phyloP scores from a whole-genome alignment of 2,888 invertebrate species.

The Pomacea canaliculata region DNA sequence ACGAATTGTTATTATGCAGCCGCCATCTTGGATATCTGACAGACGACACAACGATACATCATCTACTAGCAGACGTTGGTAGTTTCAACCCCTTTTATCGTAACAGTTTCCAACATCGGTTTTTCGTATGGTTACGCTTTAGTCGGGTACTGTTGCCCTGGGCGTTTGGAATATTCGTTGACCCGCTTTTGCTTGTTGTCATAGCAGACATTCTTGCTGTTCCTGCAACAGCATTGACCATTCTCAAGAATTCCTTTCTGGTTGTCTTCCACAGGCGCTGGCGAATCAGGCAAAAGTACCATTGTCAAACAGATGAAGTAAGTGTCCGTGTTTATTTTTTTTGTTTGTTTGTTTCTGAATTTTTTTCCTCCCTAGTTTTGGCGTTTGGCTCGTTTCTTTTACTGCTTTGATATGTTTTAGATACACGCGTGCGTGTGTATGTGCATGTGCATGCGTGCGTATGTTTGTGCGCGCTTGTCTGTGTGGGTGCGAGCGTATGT shows the following conservation, averaged over 20 bases:
- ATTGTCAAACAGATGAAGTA: constrained; percentile 99
- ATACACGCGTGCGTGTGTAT: neutral
- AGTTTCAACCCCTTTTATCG: neutral
- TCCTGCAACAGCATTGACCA: neutral
- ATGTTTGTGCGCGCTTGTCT: neutral
- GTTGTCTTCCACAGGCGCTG: constrained; percentile 82
- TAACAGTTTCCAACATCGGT: neutral
- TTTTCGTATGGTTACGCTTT: neutral
- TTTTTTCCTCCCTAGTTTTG: neutral
- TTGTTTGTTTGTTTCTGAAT: neutral
- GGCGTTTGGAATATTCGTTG: too few species aligned
- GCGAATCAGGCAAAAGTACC: constrained; percentile 99
- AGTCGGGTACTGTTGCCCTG: too few species aligned
- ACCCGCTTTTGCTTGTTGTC: too few species aligned
- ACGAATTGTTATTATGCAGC: constrained; percentile 40
- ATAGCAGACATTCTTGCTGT: neutral
- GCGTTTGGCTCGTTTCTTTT: too few species aligned
- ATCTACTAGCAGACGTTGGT: neutral
- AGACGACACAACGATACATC: constrained; percentile 26
- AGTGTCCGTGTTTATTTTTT: constrained; percentile 72
- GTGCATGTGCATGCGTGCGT: neutral
- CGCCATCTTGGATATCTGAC: constrained; percentile 39
- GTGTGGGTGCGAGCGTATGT: neutral
- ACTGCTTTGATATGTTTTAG: too few species aligned
- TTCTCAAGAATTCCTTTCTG: constrained; percentile 1